A percentile compares a stretch with the other conserved stretches of the same genome.
phyloP scores from a whole-genome alignment of 1,140 invertebrate species.

The Drosophila elegans region DNA sequence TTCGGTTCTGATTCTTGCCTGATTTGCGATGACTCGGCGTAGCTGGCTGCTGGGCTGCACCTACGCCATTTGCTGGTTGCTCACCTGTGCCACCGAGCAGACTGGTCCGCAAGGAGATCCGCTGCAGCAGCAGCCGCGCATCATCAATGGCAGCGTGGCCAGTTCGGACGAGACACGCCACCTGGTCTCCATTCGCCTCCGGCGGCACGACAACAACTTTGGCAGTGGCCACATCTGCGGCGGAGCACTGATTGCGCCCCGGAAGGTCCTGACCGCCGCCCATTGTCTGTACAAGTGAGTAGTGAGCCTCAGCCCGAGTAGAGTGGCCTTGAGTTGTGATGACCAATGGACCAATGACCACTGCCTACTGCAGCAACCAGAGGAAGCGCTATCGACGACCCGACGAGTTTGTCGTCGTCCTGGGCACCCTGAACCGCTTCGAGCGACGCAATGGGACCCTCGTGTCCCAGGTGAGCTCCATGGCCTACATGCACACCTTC shows the following conservation, averaged over 20 bases:
- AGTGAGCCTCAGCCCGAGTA: too few species aligned
- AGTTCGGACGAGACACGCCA: constrained; percentile 53
- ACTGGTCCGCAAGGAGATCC: not conserved
- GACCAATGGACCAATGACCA: too few species aligned
- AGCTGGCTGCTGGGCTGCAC: constrained; percentile 5
- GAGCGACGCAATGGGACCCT: constrained; percentile 66
- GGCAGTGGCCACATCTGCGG: constrained; percentile 84
- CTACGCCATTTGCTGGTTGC: not conserved
- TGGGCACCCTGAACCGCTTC: constrained; percentile 78
- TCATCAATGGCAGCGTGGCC: constrained; percentile 74
- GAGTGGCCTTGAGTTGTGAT: too few species aligned
- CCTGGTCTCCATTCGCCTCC: constrained; percentile 81
- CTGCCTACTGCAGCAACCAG: constrained; percentile 33
- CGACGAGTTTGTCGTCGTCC: constrained; percentile 71
- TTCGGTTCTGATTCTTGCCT: constrained; percentile 12
- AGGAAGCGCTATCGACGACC: constrained; percentile 70
- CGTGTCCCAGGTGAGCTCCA: constrained; percentile 69
- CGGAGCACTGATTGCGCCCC: constrained; percentile 78
- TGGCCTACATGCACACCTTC: constrained; percentile 81
- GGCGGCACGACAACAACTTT: constrained; percentile 61
- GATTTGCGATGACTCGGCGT: constrained; percentile 1
- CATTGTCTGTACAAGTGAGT: constrained; percentile 85
- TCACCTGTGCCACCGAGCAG: not conserved
- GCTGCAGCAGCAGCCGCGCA: constrained; percentile 44
- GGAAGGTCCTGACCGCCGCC: constrained; percentile 85